Evolutionary conservation across 2,888 invertebrate species (phyloP), one percentile per base, ranked within the genome.

Genomic region (Drosophila longiperda): DNA sequence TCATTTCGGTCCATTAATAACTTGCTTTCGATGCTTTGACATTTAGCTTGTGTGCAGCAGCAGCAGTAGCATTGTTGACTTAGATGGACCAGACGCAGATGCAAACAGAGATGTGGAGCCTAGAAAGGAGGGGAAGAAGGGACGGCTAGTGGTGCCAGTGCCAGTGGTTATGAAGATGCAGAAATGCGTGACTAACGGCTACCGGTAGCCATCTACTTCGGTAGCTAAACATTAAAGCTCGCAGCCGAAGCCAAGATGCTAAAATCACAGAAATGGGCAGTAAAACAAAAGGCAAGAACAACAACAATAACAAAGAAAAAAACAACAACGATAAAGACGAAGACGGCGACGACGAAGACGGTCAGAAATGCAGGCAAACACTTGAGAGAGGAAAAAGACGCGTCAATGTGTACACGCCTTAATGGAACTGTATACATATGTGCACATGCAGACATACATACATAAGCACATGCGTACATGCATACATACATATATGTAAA

Each of bases 391-490:
- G 64, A 80, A 83, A 67, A 80, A 87, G 90, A 87, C 90, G 90
- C 90, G 86, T 87, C 91, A 90, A 89, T 91, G 91, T 91, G 91
- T 90, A 88, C 91, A 89, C 87, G 91, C 82, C 92, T 92, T 92
- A 92, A 92, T 92, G 92, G 91, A 91, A 91, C 82, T 83, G 91
- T 89, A 91, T 85, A 91, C 86, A 89, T 49, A 73, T 26, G 33
- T 59, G 38, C 15, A 49, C 17, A 53, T 12, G 48, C 15, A 50
- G 34, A 29, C 4, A 69, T 42, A 63, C 45, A 58, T 48, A 52
- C 29, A 42, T 6, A 33, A 11, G 3, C 20, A 45, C 6, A 20
- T 20, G 3, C 20, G 3, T 12, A 20, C 3, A 20, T 12, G 6
- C 11, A 60, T 54, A 40, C 52, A 42, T 38, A 53, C 42, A 48